These are phyloP conservation scores for Sebastes kiyomatsui DNA, from an alignment of 2,797 vertebrate genomes.

Conservation along the genomic window DNA sequence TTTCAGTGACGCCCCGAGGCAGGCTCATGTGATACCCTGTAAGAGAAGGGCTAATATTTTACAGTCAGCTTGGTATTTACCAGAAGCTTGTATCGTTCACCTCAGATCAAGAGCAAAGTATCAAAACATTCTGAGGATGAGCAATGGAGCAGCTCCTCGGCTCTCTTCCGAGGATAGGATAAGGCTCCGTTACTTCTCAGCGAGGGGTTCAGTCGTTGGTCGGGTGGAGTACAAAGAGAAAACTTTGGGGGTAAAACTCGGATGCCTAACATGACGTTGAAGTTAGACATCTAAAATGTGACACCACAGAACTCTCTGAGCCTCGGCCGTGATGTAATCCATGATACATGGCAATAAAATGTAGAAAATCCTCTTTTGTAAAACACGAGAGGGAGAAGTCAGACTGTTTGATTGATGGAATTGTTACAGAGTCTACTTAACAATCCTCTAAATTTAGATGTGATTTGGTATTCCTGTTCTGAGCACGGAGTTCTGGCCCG, in stretches of 20 bases:
- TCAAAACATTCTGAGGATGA: constrained; percentile 72
- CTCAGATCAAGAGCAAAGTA: constrained; percentile 70
- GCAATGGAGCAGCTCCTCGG: constrained; percentile 39
- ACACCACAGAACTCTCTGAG: constrained; percentile 41
- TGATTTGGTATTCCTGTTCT: constrained; percentile 70
- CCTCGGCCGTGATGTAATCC: constrained; percentile 57
- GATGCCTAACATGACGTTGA: constrained; percentile 25
- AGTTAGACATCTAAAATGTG: constrained; percentile 38
- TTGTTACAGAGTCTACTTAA: constrained; percentile 78
- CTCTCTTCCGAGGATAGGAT: constrained; percentile 48
- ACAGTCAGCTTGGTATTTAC: constrained; percentile 72
- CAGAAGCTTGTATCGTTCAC: constrained; percentile 67
- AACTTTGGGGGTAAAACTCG: background rate
- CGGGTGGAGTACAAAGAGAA: constrained; percentile 7
- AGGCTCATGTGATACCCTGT: constrained; percentile 67
- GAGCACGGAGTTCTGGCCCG: constrained; percentile 74
- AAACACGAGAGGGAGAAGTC: constrained; percentile 67
- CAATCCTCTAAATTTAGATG: constrained; percentile 82
- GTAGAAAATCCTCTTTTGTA: constrained; percentile 64
- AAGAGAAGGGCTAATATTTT: constrained; percentile 69
- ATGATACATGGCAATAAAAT: constrained; percentile 62
- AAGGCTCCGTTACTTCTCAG: constrained; percentile 19
- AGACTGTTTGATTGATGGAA: constrained; percentile 75
- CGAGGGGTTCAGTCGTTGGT: constrained; percentile 45
- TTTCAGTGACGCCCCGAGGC: constrained; percentile 65